Base-by-base conservation (phyloP, 2,888 invertebrate genomes). In the Apodemia duryi region DNA sequence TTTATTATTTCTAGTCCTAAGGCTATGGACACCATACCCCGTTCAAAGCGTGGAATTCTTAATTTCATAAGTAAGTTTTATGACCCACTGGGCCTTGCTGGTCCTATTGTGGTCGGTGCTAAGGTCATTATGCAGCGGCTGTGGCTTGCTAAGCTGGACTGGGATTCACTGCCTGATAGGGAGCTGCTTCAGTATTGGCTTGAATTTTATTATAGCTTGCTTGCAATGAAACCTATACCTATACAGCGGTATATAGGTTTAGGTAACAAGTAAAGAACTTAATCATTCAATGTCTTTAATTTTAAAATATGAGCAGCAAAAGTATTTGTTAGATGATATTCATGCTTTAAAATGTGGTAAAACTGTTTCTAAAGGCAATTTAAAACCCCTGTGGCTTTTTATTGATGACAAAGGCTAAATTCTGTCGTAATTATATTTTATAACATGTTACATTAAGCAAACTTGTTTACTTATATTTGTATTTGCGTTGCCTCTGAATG, bases 371-470 rank as follows among this genome's bases (percentile, higher is more conserved):
- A 67, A 67, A 61, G 68, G 66, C 21, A 32, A 49, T 6, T 28
- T 73, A 29, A 69, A 66, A 43, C 43, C 11, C 11, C 51, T 73
- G 13, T 29, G 65, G 63, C 74, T 72, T 2, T 74, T 74, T 64
- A 10, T 74, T 4, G 71, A 72, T 62, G 32, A 38, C 0, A 13
- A 63, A 1, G 68, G 65, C 7, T 1, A 72, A 9, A 2, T 73
- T 1, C 57, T 35, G 71, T 72, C 13, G 71, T 21, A 21, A 21
- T 21, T 21, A 21, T 21, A 21, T 21, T 21, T 21, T 21, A 21
- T 21, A 21, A 21, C 21, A 1, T 21, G 21, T 21, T 21, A 21
- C 21, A 21, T 21, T 21, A 21, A 21, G 21, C 21, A 21, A 21
- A 21, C 21, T 21, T 21, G 21, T 21, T 21, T 21, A 21, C 21